Evolutionary conservation across 2,888 invertebrate genomes (phyloP).

Genomic region (Lasius fuliginosus): DNA sequence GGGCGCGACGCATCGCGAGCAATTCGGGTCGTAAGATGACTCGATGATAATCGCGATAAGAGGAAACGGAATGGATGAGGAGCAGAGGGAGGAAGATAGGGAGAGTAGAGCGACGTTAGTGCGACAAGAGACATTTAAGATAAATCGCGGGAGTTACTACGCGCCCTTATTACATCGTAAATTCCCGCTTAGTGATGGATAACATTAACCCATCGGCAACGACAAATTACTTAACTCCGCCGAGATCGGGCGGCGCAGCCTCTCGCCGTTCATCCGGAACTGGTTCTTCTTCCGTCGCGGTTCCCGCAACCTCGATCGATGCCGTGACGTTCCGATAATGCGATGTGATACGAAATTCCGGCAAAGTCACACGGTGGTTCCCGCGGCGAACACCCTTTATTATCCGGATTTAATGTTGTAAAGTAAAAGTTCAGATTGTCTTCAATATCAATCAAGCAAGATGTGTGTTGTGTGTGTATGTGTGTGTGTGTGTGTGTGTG

Average conservation of each 20-base stretch:
- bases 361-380: not conserved
- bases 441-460: not conserved
- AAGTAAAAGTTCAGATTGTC: not conserved
- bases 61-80: constrained; percentile 10
- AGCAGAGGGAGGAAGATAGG: constrained; percentile 30
- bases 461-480: not conserved
- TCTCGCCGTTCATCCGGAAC: constrained; percentile 72
- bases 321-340: constrained; percentile 14
- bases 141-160: constrained; percentile 80
- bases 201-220: constrained; percentile 83
- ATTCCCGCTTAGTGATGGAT: constrained; percentile 82
- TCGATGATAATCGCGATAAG: constrained; percentile 61
- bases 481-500: too few species aligned
- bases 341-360: constrained; percentile 12
- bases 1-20: constrained; percentile 38
- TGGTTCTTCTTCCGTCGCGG: constrained; percentile 65
- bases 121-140: constrained; percentile 72
- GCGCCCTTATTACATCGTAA: constrained; percentile 84
- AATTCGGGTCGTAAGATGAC: constrained; percentile 20
- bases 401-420: not conserved
- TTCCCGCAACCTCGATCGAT: constrained; percentile 67
- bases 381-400: not conserved
- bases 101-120: constrained; percentile 42
- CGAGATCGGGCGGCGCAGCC: constrained; percentile 61
- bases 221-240: constrained; percentile 83